Base-by-base conservation (phyloP, 2,797 vertebrate species). In the Setipinna tenuifilis region DNA sequence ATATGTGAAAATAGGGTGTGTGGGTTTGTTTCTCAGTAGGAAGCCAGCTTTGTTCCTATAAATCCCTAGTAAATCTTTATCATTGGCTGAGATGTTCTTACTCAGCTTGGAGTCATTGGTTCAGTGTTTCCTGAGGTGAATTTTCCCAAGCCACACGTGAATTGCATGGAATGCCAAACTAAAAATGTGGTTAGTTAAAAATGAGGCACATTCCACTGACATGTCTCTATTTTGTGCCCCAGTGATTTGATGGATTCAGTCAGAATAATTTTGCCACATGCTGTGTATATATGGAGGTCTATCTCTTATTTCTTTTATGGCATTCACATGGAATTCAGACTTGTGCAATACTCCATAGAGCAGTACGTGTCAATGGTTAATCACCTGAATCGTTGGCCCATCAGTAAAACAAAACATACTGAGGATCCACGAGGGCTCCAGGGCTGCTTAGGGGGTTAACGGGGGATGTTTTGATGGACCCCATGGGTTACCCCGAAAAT, bases 401-500 rank as follows among this genome's bases (percentile, higher is more conserved):
- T 59, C 61, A 23, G 57, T 86, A 9, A 80, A 71, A 25, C 12
- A 68, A 48, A 83, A 62, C 54, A 75, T 3, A 9, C 25, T 31
- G 44, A 21, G 83, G 9, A 84, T 82, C 83, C 57, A 82, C 50
- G 41, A 83, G 68, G 80, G 54, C 58, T 31, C 0, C 62, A 82
- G 65, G 25, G 85, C 61, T 88, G 50, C 86, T 87, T 81, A n/a
- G 41, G 81, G 84, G 86, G 82, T 88, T 86, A 61, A 84, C 6
- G 82, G 23, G 65, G 59, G 65, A 54, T 81, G 59, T 58, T 71
- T 87, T 68, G 85, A 84, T 50, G 86, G 81, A 62, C 57, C 75
- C 83, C 83, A 68, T 62, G 75, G 46, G 71, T 58, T 57, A 81
- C 84, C 82, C 41, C 83, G 82, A 87, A 89, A 88, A 90, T 85